These are phyloP conservation scores for Xestobium rufovillosum DNA, from an alignment of 2,888 invertebrate genomes.

Conservation along the genomic window DNA sequence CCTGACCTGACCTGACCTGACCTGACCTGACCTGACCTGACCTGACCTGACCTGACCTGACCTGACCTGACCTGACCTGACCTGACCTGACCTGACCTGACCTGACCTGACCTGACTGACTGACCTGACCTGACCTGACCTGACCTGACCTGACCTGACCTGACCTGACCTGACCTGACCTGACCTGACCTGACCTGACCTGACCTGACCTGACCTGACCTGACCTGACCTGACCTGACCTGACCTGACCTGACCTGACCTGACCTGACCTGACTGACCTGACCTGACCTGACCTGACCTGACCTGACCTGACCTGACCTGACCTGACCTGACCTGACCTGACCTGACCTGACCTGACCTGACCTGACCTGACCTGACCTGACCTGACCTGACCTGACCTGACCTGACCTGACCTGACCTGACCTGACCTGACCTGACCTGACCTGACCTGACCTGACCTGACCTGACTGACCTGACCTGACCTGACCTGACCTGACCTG, in stretches of 20 bases:
- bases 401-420: constrained; percentile 20
- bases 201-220: constrained; percentile 14
- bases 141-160: constrained; percentile 6
- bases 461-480: constrained; percentile 18
- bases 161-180: constrained; percentile 6
- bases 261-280: constrained; percentile 18
- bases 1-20: constrained; percentile 19
- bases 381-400: constrained; percentile 18
- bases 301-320: constrained; percentile 15
- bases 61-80: constrained; percentile 7
- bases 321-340: constrained; percentile 15
- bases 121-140: constrained; percentile 7
- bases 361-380: constrained; percentile 15
- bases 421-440: constrained; percentile 21
- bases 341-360: constrained; percentile 14
- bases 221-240: constrained; percentile 15
- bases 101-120: constrained; percentile 5
- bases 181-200: constrained; percentile 8
- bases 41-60: constrained; percentile 14
- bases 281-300: constrained; percentile 15
- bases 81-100: constrained; percentile 7
- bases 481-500: constrained; percentile 21
- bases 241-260: constrained; percentile 17
- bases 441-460: constrained; percentile 20
- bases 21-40: constrained; percentile 19